These are phyloP conservation scores for Prunella strophiata DNA, from an alignment of 2,797 vertebrate species.

Conservation along the genomic window DNA sequence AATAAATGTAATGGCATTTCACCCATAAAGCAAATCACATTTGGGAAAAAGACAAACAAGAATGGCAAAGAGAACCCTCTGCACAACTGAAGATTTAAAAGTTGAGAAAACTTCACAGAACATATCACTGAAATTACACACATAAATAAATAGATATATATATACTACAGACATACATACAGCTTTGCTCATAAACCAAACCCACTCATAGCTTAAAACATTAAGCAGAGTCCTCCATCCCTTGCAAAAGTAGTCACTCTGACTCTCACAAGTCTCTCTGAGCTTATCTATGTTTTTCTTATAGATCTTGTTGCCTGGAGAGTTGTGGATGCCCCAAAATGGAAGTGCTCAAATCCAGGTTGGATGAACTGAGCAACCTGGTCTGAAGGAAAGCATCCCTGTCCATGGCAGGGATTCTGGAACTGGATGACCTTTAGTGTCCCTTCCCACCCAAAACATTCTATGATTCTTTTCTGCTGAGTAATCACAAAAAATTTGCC, in stretches of 20 bases:
- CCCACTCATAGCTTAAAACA: not conserved
- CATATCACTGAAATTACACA: not conserved
- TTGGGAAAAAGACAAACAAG: not conserved
- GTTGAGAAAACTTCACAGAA: not conserved
- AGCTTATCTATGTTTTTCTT: not conserved
- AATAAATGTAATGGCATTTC: not conserved
- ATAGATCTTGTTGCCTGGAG: not conserved
- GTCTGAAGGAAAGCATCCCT: not conserved
- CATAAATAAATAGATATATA: not conserved
- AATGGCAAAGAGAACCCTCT: not conserved
- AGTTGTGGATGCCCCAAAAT: not conserved
- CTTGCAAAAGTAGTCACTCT: too few species aligned
- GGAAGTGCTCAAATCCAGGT: not conserved
- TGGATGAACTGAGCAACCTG: not conserved
- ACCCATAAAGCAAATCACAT: not conserved
- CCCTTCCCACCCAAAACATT: not conserved
- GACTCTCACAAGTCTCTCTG: not conserved
- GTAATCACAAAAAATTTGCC: not conserved
- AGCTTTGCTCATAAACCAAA: not conserved
- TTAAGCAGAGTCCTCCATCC: not conserved
- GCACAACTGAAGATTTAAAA: not conserved
- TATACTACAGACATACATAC: not conserved
- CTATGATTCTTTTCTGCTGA: not conserved
- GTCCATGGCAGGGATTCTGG: rapidly evolving
- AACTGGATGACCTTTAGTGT: not conserved